Conservation (phyloP, 2,888 invertebrate species). For the Mesorhabditis sp. region DNA sequence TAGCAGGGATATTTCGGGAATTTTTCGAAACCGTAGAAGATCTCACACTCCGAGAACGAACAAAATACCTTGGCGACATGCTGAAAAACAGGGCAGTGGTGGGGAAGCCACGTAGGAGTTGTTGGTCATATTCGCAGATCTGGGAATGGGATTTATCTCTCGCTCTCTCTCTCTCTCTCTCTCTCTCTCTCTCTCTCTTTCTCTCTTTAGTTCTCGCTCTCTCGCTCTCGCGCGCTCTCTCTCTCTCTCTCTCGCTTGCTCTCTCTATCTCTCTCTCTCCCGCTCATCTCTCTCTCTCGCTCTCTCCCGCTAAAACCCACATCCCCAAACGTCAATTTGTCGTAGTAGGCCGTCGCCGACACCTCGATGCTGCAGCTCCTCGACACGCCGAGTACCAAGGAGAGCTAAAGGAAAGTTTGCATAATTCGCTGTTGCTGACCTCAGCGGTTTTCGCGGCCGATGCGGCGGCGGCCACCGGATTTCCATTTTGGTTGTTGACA, state of each 20-base stretch:
- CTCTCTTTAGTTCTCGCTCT: too few species aligned
- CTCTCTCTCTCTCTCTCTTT: neutral
- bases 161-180: neutral
- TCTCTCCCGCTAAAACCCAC: neutral
- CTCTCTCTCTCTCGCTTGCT: too few species aligned
- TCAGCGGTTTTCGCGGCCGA: neutral
- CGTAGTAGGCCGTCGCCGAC: neutral
- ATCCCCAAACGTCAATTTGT: neutral
- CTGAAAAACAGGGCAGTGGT: neutral
- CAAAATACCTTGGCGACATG: neutral
- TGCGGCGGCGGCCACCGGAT: slow-evolving; percentile 1
- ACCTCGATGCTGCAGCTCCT: neutral
- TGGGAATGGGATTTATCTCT: neutral
- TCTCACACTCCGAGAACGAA: neutral
- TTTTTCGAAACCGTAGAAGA: too few species aligned
- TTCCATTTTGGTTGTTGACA: neutral
- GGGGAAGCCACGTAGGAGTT: neutral
- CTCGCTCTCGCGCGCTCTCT: too few species aligned
- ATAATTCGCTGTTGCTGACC: neutral
- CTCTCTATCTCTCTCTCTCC: neutral
- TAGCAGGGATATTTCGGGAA: too few species aligned
- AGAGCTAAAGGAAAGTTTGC: neutral
- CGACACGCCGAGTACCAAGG: neutral
- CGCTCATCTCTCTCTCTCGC: neutral
- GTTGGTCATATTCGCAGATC: slow-evolving; percentile 1